Base-by-base conservation (phyloP, 1,140 invertebrate species). In the Drosophila busckii region DNA sequence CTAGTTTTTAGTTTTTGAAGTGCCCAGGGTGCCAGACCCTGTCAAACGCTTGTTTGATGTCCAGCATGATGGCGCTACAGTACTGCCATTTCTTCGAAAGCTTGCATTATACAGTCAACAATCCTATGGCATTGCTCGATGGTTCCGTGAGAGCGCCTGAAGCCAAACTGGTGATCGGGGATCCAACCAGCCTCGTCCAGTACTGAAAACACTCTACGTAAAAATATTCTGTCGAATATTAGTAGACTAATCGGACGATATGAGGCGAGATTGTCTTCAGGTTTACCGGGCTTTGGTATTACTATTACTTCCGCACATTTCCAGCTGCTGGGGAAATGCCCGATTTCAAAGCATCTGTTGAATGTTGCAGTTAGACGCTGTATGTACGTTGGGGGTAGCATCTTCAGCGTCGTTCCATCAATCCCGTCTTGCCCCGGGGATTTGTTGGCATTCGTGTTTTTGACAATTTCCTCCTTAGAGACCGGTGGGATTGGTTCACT, bases 221-320 rank as follows among this genome's bases (percentile, higher is more conserved):
- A 29, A 19, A 42, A 19, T 29, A 42, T 5, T 42, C 25, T 42
- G 17, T 42, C 40, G 13, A 42, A n/a, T 22, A 37, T 9, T 37
- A 37, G 17, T n/a, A 37, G n/a, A n/a, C 34, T 37, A 37, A 37
- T 19, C 9, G 17, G 34, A 9, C 34, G 15, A 10, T 37, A 37
- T 7, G 34, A 37, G 16, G 34, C 34, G 8, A 37, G 34, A n/a
- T 41, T 26, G 20, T 12, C 12, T 41, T 25, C 38, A 15, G 38
- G 38, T 15, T 41, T 41, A 8, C 38, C 38, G 10, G 44, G 19
- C 13, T 48, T 48, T 20, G 19, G 32, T 13, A 49, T 49, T 2
- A 49, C 20, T 2, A 49, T 49, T 7, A 49, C 23, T 26, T 46
- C 31, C 4, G 44, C 44, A 12, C 44, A 28, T 32, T 46, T 46